Evolutionary conservation across 53 echinoderm and acorn worm species (phyloP), one percentile per base, ranked within the genome.

Genomic region (Hippasteria phrygiana): DNA sequence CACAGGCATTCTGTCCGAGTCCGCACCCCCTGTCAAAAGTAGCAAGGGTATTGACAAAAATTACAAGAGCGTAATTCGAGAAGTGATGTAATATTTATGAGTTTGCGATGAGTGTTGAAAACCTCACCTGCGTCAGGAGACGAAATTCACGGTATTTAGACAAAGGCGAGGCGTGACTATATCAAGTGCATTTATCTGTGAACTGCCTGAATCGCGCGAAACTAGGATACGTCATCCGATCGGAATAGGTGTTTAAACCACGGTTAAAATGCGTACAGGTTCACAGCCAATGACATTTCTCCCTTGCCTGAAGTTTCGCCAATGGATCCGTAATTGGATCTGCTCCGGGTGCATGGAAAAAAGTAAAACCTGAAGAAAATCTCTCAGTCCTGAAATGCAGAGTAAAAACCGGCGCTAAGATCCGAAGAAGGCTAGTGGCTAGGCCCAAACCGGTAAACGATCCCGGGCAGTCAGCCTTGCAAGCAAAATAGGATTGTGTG

Each of bases 281-380:
- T 67, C 69, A 35, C 69, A 67, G 34, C 32, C 69, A 35, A 36
- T 67, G 69, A 36, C 69, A 67, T 14, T 35, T 67, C 34, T 4
- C 17, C 36, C 69, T 14, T n/a, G 59, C 59, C 79, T 26, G 59
- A 59, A 41, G 39, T 38, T 62, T 41, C 39, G 62, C 40, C 26
- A 78, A 1, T 62, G 36, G 59, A 79, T 54, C 56, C 33, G 79
- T 79, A 79, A 79, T 40, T 79, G 12, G 79, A 79, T 79, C 59
- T 22, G 40, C 11, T 1, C n/a, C 8, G 26, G 36, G 62, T 37
- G 62, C 79, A 62, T 62, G 62, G 2, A 20, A 36, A 67, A 67
- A 33, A 67, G 14, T 67, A 14, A 33, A n/a, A n/a, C n/a, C n/a
- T n/a, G 36, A 35, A 59, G 26, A 59, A 24, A 54, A 16, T 16